A percentile compares a stretch with the other conserved stretches of the same genome.
These are phyloP conservation scores for Empis livida DNA, from an alignment of 2,888 invertebrate species.

Conservation along the genomic window DNA sequence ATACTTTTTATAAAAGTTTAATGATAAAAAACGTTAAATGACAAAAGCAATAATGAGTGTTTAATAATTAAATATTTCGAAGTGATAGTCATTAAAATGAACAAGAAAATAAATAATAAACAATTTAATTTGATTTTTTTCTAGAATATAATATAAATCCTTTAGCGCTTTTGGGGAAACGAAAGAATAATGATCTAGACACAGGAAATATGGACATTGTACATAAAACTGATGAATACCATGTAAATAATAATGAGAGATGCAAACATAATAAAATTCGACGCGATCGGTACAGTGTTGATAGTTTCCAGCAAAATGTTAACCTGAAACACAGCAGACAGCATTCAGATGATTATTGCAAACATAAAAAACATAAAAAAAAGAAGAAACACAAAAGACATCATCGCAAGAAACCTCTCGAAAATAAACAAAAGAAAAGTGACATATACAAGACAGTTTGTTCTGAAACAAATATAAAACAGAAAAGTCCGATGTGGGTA, in stretches of 20 bases:
- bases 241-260: conserved; percentile 16
- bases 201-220: conserved; percentile 36
- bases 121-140: conserved; percentile 21
- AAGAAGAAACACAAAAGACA: conserved; percentile 68
- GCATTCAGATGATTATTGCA: conserved; percentile 55
- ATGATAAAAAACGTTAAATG: too few species aligned
- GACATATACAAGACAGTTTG: too few species aligned
- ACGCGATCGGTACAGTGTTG: background rate
- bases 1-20: too few species aligned
- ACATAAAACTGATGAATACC: conserved; percentile 20
- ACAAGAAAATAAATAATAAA: too few species aligned
- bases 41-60: too few species aligned
- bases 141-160: conserved; percentile 76
- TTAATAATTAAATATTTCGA: too few species aligned
- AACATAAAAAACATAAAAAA: conserved; percentile 65
- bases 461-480: too few species aligned
- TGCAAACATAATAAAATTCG: conserved; percentile 54
- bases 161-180: conserved; percentile 58
- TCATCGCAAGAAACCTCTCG: conserved; percentile 37
- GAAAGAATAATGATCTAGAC: conserved; percentile 40
- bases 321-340: conserved; percentile 18
- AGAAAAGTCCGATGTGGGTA: too few species aligned
- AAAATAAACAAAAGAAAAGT: too few species aligned
- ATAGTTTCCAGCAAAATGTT: too few species aligned
- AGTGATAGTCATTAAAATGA: too few species aligned